Evolutionary conservation across 2,888 invertebrate genomes (phyloP).

Genomic region (Deilephila elpenor): DNA sequence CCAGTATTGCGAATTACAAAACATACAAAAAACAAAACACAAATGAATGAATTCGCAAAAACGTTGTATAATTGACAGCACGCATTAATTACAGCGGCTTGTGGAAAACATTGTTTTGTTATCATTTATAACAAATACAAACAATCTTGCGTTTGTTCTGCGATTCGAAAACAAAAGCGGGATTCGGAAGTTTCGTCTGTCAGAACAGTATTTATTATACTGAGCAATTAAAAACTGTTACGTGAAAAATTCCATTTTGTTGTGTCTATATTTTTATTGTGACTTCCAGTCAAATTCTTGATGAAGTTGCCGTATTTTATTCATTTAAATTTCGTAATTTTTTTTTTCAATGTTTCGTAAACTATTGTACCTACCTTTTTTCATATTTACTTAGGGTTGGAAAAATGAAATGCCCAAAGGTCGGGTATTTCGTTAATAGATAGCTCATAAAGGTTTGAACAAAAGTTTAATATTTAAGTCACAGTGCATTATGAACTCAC

Average conservation of each 20-base stretch:
- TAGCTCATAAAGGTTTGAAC: too few relatives aligned
- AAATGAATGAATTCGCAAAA: slow-evolving; percentile 39
- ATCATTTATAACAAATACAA: slow-evolving; percentile 41
- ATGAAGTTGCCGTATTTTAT: too few relatives aligned
- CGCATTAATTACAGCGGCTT: slow-evolving; percentile 37
- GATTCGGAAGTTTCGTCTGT: background rate
- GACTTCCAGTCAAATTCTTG: background rate
- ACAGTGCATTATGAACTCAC: too few relatives aligned
- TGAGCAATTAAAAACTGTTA: background rate
- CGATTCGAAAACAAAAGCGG: slow-evolving; percentile 7
- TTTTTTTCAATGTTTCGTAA: too few relatives aligned
- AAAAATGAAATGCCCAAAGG: too few relatives aligned
- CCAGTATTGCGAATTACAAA: slow-evolving; percentile 14
- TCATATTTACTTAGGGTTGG: too few relatives aligned
- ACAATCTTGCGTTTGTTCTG: slow-evolving; percentile 22
- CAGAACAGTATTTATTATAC: background rate
- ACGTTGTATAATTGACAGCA: slow-evolving; percentile 40
- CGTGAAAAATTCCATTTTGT: slow-evolving; percentile 1
- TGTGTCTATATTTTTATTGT: background rate
- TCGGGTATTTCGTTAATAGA: too few relatives aligned
- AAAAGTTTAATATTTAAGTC: too few relatives aligned
- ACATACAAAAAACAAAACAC: slow-evolving; percentile 34
- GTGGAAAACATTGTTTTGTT: slow-evolving; percentile 41
- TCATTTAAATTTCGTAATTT: too few relatives aligned
- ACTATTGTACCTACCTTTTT: too few relatives aligned